These are phyloP conservation scores for Macrotus californicus DNA, from an alignment of 2,113 vertebrate genomes.

Conservation along the genomic window DNA sequence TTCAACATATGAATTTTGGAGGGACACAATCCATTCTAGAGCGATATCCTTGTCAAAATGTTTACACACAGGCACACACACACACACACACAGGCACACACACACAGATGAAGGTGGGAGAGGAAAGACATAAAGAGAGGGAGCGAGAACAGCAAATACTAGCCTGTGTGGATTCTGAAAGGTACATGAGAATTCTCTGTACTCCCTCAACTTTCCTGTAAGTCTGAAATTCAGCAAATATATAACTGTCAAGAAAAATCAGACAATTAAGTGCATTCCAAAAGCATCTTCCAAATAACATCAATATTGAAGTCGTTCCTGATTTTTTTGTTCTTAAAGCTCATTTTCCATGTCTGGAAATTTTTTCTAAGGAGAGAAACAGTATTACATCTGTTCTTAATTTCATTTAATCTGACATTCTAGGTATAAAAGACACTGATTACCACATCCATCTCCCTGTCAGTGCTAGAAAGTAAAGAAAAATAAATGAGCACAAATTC, in stretches of 20 bases:
- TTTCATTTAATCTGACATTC: conserved; percentile 33
- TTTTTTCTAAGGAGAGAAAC: not conserved
- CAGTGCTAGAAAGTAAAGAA: not conserved
- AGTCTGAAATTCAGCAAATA: conserved; percentile 23
- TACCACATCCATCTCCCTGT: not conserved
- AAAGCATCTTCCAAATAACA: conserved; percentile 20
- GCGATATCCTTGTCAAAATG: not conserved
- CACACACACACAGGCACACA: not conserved
- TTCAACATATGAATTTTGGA: not conserved
- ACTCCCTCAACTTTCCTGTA: not conserved
- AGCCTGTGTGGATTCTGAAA: not conserved
- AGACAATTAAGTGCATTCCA: not conserved
- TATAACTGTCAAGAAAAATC: conserved; percentile 2
- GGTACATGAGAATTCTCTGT: not conserved
- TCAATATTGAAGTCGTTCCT: conserved; percentile 22
- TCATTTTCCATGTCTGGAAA: not conserved
- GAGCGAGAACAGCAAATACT: not conserved
- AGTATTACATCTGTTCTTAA: conserved; percentile 13
- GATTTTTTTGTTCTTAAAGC: not conserved
- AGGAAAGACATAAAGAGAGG: not conserved
- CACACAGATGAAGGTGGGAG: not conserved
- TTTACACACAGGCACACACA: not conserved
- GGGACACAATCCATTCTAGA: not conserved
- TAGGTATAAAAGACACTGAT: conserved; percentile 21
- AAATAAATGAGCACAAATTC: not conserved